Evolutionary conservation across 2,888 invertebrate genomes (phyloP), one percentile per base, ranked within the genome.

Genomic region (Melinaea menophilus): DNA sequence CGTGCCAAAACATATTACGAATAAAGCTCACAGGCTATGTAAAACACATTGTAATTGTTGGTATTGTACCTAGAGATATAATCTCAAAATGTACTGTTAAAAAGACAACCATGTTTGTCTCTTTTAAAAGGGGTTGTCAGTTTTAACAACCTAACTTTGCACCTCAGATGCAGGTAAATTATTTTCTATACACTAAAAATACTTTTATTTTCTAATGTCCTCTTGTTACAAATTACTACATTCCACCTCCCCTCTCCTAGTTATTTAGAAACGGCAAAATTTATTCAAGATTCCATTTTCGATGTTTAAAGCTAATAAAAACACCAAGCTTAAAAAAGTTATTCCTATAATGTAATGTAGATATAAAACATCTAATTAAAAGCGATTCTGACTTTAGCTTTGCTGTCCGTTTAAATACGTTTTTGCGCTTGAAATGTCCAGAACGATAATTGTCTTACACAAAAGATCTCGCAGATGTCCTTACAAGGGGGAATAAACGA

Each of bases 381-480:
- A 70, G 62, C 68, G 62, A 64, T 56, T 51, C 69, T 51, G 31
- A 54, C 57, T 55, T 55, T 46, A 62, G 68, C 67, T 68, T 66
- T 66, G 69, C 75, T 76, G 72, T 73, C 73, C 69, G 72, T 78
- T 80, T 79, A 81, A 85, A 84, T 82, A 82, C 81, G 81, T 83
- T 85, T 81, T 84, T 79, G 77, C 77, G 75, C 76, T 71, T 75
- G 74, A 77, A 78, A 79, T 76, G 80, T 80, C 80, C 78, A 76
- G 78, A 78, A 80, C 79, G 81, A 85, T 87, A 86, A 88, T 88
- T 87, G 84, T 84, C 82, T 84, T 82, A 80, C 82, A 85, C 82
- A 85, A 86, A 84, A 82, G 84, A 81, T 76, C 79, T 79, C 75
- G 75, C 77, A 79, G 80, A 83, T 82, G 79, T 81, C 81, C 79